A percentile compares a stretch with the other conserved stretches of the same genome.
Evolutionary conservation across 1,140 invertebrate species (phyloP).

Genomic region (Grapholita molesta): DNA sequence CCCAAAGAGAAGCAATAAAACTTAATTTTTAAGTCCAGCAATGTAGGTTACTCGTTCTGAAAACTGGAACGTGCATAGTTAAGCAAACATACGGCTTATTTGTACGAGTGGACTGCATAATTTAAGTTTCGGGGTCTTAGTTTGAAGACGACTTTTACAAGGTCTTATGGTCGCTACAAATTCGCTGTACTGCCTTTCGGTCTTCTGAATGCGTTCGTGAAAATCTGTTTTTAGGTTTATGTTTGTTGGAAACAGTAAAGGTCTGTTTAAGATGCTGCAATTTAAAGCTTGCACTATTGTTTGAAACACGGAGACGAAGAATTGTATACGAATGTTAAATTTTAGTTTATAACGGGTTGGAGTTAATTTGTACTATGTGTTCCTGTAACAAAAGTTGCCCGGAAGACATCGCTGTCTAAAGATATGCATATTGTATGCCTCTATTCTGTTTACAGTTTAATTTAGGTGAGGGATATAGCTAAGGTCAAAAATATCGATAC

Average conservation of each 20-base stretch:
- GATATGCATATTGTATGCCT: too few species aligned
- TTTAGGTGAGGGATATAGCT: too few species aligned
- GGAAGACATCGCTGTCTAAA: too few species aligned
- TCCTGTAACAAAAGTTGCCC: too few species aligned
- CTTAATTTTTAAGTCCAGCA: neutral
- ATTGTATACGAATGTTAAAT: too few species aligned
- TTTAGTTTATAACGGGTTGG: too few species aligned
- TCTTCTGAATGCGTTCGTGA: neutral
- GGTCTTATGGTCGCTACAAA: neutral
- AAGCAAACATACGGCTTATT: neutral
- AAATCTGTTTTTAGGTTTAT: conserved; percentile 12
- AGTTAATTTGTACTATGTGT: too few species aligned
- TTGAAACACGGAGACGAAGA: too few species aligned
- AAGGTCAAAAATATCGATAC: too few species aligned
- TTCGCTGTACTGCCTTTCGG: neutral
- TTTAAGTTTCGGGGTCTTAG: neutral
- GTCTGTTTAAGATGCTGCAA: too few species aligned
- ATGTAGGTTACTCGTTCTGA: neutral
- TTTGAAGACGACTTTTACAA: neutral
- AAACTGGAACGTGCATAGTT: neutral
- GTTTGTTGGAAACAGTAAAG: neutral
- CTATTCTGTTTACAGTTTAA: too few species aligned
- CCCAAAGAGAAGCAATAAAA: neutral
- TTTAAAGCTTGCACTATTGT: too few species aligned
- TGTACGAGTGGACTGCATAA: neutral